phyloP scores from a whole-genome alignment of 2,797 vertebrate genomes.

The Hypotaenidia okinawae region DNA sequence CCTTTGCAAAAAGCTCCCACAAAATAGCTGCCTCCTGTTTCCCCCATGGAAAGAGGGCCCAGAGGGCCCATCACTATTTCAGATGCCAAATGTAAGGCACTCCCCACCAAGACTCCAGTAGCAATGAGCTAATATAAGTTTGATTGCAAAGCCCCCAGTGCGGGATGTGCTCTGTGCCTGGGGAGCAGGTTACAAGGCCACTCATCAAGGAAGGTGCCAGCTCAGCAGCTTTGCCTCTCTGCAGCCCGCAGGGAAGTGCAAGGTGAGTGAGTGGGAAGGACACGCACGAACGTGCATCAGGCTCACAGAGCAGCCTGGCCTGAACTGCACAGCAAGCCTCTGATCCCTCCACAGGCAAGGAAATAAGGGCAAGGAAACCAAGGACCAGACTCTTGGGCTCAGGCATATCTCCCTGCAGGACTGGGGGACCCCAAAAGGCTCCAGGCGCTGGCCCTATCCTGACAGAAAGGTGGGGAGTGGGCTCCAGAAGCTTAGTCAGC shows the following conservation, averaged over 20 bases:
- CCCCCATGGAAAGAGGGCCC: background rate
- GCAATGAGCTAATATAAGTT: accelerated
- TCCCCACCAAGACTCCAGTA: background rate
- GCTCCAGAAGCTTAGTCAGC: background rate
- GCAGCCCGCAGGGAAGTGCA: accelerated
- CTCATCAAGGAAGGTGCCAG: accelerated
- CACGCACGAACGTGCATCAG: accelerated
- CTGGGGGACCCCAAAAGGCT: background rate
- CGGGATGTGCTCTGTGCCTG: background rate
- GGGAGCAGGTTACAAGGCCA: background rate
- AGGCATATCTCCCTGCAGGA: accelerated
- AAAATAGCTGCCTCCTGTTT: background rate
- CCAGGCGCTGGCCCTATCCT: background rate
- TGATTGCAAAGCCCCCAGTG: accelerated
- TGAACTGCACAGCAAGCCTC: background rate
- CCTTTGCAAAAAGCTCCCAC: background rate
- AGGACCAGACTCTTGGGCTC: background rate
- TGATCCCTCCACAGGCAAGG: background rate
- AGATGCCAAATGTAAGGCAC: background rate
- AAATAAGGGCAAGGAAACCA: background rate
- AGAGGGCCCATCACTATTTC: background rate
- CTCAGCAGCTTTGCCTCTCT: background rate
- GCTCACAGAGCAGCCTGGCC: background rate
- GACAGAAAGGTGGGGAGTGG: background rate
- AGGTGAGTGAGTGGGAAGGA: accelerated